Evolutionary conservation across 2,888 invertebrate species (phyloP).

Genomic region (Heliothis peltigera): DNA sequence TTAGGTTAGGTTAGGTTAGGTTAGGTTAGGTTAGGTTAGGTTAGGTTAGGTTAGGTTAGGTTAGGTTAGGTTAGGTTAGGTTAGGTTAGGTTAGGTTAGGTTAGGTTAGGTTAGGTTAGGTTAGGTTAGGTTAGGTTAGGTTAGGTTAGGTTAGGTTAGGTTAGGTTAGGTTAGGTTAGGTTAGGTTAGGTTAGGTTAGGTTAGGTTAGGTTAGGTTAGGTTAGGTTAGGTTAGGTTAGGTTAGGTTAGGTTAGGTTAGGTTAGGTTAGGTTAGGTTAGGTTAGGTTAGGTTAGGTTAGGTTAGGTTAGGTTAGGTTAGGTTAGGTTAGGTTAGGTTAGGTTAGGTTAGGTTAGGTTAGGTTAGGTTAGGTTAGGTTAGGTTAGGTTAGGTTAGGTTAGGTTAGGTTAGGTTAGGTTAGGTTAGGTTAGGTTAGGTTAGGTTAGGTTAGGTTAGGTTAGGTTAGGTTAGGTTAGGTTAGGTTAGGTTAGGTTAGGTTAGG

Average conservation of each 20-base stretch:
- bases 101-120: not conserved
- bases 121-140: not conserved
- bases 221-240: constrained; percentile 53
- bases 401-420: no score
- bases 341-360: constrained; percentile 56
- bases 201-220: constrained; percentile 52
- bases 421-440: no score
- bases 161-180: constrained; percentile 48
- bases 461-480: no score
- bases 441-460: no score
- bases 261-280: constrained; percentile 55
- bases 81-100: not conserved
- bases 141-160: constrained; percentile 47
- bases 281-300: constrained; percentile 47
- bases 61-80: no score
- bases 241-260: constrained; percentile 51
- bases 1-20: no score
- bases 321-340: constrained; percentile 49
- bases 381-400: no score
- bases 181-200: constrained; percentile 42
- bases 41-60: no score
- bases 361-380: no score
- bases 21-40: no score
- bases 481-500: no score
- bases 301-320: constrained; percentile 33